These are phyloP conservation scores for Pharmacophagus antenor DNA, from an alignment of 2,888 invertebrate genomes.

Conservation along the genomic window DNA sequence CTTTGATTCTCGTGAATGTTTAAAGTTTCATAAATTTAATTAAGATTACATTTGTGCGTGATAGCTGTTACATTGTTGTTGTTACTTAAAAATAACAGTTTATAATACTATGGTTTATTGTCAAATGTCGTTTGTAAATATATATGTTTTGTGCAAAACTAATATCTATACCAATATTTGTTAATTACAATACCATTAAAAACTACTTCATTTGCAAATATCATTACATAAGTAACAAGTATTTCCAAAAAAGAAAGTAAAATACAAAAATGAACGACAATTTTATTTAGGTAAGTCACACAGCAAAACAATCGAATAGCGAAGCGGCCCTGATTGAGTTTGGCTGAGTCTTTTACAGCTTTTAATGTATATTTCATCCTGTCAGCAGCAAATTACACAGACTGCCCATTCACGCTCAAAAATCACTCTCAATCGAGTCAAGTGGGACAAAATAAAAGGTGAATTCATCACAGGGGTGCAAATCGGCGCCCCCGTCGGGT, in stretches of 20 bases:
- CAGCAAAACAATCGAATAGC: conserved; percentile 48
- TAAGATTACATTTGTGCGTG: conserved; percentile 36
- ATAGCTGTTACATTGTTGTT: not conserved
- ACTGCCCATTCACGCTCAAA: conserved; percentile 78
- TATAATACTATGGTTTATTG: not conserved
- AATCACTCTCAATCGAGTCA: conserved; percentile 78
- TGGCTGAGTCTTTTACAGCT: conserved; percentile 72
- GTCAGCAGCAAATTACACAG: conserved; percentile 75
- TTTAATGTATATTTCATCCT: conserved; percentile 74
- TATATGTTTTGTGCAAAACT: too few species aligned
- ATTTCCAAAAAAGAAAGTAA: too few species aligned
- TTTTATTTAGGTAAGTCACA: conserved; percentile 3
- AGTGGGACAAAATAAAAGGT: conserved; percentile 79
- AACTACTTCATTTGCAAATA: too few species aligned
- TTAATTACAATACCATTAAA: too few species aligned
- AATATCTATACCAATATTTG: too few species aligned
- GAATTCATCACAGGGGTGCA: conserved; percentile 72
- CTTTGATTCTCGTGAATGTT: conserved; percentile 59
- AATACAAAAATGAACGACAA: not conserved
- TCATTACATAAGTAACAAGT: too few species aligned
- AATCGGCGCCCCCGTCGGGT: conserved; percentile 61
- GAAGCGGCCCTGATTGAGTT: conserved; percentile 66
- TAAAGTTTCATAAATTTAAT: conserved; percentile 43
- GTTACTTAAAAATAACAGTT: not conserved
- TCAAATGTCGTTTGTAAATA: too few species aligned